phyloP scores from a whole-genome alignment of 2,888 invertebrate species.

The Morinoia aosen region DNA sequence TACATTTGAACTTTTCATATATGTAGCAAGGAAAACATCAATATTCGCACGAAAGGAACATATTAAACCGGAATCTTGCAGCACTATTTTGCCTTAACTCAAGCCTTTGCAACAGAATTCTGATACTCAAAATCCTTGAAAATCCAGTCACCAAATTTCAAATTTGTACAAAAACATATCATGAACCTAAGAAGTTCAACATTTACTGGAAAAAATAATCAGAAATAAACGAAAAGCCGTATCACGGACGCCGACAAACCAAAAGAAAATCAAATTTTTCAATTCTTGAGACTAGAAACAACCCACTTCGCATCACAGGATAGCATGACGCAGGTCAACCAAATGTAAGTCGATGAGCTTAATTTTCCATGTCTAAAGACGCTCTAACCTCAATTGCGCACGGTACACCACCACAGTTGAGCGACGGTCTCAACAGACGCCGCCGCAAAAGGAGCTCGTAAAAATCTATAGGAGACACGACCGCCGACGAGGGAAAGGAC shows the following conservation, averaged over 20 bases:
- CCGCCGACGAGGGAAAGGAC: not conserved
- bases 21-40: too few relatives aligned
- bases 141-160: too few relatives aligned
- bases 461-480: not conserved
- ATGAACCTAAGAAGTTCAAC: too few relatives aligned
- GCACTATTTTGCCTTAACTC: too few relatives aligned
- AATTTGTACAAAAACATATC: too few relatives aligned
- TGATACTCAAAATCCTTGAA: too few relatives aligned
- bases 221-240: not conserved
- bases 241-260: not conserved
- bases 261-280: not conserved
- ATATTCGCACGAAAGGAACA: too few relatives aligned
- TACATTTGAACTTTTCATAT: too few relatives aligned
- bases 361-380: not conserved
- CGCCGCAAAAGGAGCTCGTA: not conserved
- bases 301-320: not conserved
- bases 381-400: not conserved
- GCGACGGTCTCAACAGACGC: not conserved
- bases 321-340: not conserved
- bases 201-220: not conserved
- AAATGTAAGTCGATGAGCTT: not conserved
- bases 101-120: too few relatives aligned
- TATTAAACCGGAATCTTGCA: too few relatives aligned
- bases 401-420: not conserved
- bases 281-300: not conserved